phyloP scores from a whole-genome alignment of 2,113 vertebrate genomes.

The Condylura cristata region DNA sequence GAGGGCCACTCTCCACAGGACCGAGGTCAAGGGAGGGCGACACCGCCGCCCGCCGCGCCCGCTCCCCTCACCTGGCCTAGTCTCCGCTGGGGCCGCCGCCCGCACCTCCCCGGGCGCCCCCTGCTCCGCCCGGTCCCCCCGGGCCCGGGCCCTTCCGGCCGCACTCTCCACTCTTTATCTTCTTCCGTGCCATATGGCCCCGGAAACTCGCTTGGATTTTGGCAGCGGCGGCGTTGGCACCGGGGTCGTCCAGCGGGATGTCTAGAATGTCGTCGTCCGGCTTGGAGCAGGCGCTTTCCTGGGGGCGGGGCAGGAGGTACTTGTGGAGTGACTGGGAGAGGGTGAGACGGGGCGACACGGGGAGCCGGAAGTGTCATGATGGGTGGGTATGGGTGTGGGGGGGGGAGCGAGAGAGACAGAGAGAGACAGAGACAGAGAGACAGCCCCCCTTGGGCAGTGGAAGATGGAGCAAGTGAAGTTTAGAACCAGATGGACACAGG shows the following conservation, averaged over 20 bases:
- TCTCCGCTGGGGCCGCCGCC: constrained; percentile 86
- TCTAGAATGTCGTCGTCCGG: constrained; percentile 98
- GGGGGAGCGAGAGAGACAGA: too few relatives aligned
- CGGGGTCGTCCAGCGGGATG: constrained; percentile 97
- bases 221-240: constrained; percentile 96
- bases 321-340: not conserved
- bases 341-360: not conserved
- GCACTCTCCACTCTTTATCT: constrained; percentile 94
- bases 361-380: not conserved
- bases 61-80: constrained; percentile 81
- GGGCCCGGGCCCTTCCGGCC: constrained; percentile 90
- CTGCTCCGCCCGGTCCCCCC: constrained; percentile 92
- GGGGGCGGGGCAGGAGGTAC: constrained; percentile 36
- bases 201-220: constrained; percentile 99
- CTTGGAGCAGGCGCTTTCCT: constrained; percentile 94
- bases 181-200: constrained; percentile 99
- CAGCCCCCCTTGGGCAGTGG: not conserved
- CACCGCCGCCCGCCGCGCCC: not conserved
- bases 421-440: too few relatives aligned
- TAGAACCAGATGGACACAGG: not conserved
- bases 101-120: constrained; percentile 78
- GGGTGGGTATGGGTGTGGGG: too few relatives aligned
- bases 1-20: too few relatives aligned
- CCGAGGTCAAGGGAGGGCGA: not conserved
- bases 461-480: not conserved